Base-by-base conservation (phyloP, 2,797 vertebrate species). In the Danio jaintianensis region DNA sequence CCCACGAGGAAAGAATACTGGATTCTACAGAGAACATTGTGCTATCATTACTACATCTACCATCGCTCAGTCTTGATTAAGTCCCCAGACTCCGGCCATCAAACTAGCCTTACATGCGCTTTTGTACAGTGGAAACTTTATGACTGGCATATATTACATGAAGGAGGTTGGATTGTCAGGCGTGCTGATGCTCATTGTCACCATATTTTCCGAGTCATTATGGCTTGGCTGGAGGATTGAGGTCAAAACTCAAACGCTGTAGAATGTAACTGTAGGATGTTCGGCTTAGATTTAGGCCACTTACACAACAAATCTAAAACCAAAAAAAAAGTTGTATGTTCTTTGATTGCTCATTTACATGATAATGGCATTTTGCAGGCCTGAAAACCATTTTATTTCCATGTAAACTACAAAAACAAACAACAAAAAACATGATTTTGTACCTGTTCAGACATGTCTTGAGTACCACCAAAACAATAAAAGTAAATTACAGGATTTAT, bases 31-130 rank as follows among this genome's bases (percentile, higher is more conserved):
- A 79, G 67, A 79, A 79, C 68, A 55, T 45, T 71, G 67, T 13
- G 20, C 20, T 63, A 64, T 38, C 69, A 48, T 80, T 73, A 64
- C 40, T 45, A 72, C 69, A 66, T 80, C 69, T 47, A 64, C 10
- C 5, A 72, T 64, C 15, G 13, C 59, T 73, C 69, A 66, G 38
- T 64, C 48, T 72, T 80, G 59, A 80, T 80, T 72, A 64, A 55
- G 59, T 66, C 68, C 69, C 58, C 10, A 45, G 67, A 64, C 40
- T 55, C 58, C 40, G 16, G 58, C 48, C 68, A 79, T 79, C 58
- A 78, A 59, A 62, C 18, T 53, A 72, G 48, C 38, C 68, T 42
- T 70, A 20, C 59, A 64, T 73, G 69, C 72, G 38, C 18, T 7
- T 62, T 62, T 79, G 59, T n/a, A 78, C 55, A 10, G 55, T 22